Evolutionary conservation across 1,140 invertebrate genomes (phyloP).

Genomic region (Anastatus disparis): DNA sequence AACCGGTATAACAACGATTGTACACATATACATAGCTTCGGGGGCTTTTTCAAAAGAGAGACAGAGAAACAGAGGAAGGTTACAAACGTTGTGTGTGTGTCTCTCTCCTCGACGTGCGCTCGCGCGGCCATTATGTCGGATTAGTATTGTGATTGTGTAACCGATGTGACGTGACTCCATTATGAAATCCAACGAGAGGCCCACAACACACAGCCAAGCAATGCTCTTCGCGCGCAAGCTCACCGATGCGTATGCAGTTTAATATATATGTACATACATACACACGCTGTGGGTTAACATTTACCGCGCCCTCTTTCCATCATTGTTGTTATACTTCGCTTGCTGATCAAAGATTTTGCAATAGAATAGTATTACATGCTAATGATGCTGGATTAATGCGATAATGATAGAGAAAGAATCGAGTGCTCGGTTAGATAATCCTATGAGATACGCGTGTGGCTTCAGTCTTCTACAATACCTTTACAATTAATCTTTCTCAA

Average conservation of each 20-base stretch:
- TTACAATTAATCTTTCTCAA: no score
- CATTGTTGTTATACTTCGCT: constrained; percentile 23
- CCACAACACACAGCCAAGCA: no score
- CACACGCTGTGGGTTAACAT: constrained; percentile 48
- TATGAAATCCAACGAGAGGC: constrained; percentile 49
- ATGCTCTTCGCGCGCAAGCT: no score
- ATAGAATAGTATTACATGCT: background rate
- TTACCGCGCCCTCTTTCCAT: constrained; percentile 35
- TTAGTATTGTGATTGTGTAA: constrained; percentile 68
- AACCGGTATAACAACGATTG: no score
- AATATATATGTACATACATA: no score
- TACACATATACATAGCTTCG: no score
- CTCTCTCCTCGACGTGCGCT: no score
- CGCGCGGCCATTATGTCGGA: constrained; percentile 61
- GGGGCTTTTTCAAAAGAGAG: background rate
- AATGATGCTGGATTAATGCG: background rate
- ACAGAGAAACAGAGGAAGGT: no score
- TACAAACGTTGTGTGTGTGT: no score
- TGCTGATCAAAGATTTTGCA: background rate
- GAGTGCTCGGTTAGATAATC: background rate
- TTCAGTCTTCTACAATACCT: no score
- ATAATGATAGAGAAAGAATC: background rate
- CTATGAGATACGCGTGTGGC: no score
- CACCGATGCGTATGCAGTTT: background rate
- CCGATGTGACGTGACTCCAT: constrained; percentile 65